A percentile compares a stretch with the other conserved stretches of the same genome.
phyloP scores from a whole-genome alignment of 1,140 invertebrate species.

The Drosophila jambulina region DNA sequence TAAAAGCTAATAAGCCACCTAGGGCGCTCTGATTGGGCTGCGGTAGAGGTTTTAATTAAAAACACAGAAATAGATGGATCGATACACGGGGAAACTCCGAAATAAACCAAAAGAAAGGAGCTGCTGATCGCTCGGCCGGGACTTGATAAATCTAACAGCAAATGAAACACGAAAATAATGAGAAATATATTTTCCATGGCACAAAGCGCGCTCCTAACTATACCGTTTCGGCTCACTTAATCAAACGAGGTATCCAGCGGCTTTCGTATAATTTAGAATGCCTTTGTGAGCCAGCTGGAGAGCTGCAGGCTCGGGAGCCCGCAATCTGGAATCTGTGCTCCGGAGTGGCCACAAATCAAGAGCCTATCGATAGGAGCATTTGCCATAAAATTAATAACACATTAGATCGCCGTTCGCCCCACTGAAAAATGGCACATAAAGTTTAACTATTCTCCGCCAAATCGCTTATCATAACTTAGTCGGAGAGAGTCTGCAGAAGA shows the following conservation, averaged over 20 bases:
- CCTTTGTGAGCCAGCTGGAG: slow-evolving; percentile 58
- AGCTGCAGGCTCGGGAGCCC: slow-evolving; percentile 22
- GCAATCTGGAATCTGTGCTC: not conserved
- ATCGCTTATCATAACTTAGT: slow-evolving; percentile 70
- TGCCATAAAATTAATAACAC: slow-evolving; percentile 82
- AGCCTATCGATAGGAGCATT: slow-evolving; percentile 65
- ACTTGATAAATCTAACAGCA: slow-evolving; percentile 73
- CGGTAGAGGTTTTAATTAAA: slow-evolving; percentile 81
- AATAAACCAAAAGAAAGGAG: slow-evolving; percentile 43
- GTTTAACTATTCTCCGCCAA: slow-evolving; percentile 68
- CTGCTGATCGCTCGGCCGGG: slow-evolving; percentile 7
- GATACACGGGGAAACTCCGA: slow-evolving; percentile 51
- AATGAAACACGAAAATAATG: slow-evolving; percentile 83
- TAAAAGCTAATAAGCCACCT: slow-evolving; percentile 84
- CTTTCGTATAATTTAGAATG: slow-evolving; percentile 78
- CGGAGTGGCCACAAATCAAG: slow-evolving; percentile 39
- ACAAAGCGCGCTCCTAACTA: slow-evolving; percentile 70
- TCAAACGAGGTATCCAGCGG: slow-evolving; percentile 83
- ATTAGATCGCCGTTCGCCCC: slow-evolving; percentile 63
- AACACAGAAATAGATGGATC: slow-evolving; percentile 56
- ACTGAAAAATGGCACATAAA: slow-evolving; percentile 70
- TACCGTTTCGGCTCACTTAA: slow-evolving; percentile 73
- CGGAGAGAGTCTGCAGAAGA: slow-evolving; percentile 5
- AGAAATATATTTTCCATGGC: slow-evolving; percentile 73
- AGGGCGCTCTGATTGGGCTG: slow-evolving; percentile 82